Evolutionary conservation across 2,113 vertebrate species (phyloP).

Genomic region (Halichoeres trimaculatus): DNA sequence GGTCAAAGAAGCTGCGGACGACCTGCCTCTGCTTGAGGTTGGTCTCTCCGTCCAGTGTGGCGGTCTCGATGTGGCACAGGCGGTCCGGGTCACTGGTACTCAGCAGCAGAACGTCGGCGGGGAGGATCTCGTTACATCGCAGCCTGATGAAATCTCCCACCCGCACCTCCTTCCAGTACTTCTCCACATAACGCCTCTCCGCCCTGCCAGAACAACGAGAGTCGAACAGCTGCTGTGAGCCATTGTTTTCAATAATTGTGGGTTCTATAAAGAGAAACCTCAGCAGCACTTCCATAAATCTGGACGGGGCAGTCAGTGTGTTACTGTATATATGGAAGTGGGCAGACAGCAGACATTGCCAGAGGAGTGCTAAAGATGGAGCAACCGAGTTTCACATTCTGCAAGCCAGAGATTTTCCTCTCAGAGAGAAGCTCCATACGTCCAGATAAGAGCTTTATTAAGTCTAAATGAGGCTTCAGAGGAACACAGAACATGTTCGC

Average conservation of each 20-base stretch:
- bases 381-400: not conserved
- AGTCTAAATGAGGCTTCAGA: not conserved
- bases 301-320: not conserved
- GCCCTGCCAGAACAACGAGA: conserved; percentile 76
- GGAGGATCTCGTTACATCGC: conserved; percentile 95
- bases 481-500: not conserved
- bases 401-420: not conserved
- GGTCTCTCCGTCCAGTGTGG: conserved; percentile 97
- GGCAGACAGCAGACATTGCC: not conserved
- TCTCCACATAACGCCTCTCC: conserved; percentile 88
- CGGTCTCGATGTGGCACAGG: conserved; percentile 96
- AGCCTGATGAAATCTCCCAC: conserved; percentile 96
- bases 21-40: conserved; percentile 97
- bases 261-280: conserved; percentile 29
- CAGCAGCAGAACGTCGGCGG: conserved; percentile 93
- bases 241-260: conserved; percentile 38
- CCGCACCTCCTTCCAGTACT: conserved; percentile 93
- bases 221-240: conserved; percentile 5
- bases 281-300: conserved; percentile 30
- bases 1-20: conserved; percentile 91
- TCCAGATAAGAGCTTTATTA: not conserved
- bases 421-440: not conserved
- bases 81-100: conserved; percentile 95
- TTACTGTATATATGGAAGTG: not conserved
- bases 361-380: conserved; percentile 9